phyloP scores from a whole-genome alignment of 1,140 invertebrate species.

The Ruditapes philippinarum region DNA sequence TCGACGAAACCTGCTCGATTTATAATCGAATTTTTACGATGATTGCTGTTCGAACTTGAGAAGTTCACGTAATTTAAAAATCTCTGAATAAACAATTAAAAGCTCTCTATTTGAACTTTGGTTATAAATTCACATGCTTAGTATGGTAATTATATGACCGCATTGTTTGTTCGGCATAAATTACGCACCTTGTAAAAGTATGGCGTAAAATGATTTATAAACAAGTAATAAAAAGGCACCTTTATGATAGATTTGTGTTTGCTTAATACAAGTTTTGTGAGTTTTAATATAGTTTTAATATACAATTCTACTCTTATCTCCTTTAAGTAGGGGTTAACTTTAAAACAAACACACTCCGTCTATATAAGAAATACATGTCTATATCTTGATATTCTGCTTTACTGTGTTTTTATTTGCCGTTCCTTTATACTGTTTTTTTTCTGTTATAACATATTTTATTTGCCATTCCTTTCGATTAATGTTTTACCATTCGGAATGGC shows the following conservation, averaged over 20 bases:
- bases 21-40: slow-evolving; percentile 12
- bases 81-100: slow-evolving; percentile 34
- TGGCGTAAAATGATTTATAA: slow-evolving; percentile 7
- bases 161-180: slow-evolving; percentile 1
- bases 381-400: no score
- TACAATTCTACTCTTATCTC: no score
- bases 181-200: background rate
- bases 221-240: background rate
- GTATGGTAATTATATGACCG: background rate
- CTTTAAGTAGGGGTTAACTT: no score
- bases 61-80: slow-evolving; percentile 17
- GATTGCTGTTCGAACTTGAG: background rate
- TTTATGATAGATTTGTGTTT: background rate
- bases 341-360: no score
- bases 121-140: slow-evolving; percentile 7
- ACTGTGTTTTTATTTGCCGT: no score
- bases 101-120: background rate
- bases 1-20: background rate
- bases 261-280: background rate
- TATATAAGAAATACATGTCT: no score
- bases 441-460: no score
- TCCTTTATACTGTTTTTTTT: no score
- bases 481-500: no score
- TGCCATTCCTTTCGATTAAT: no score
- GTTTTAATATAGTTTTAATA: no score